Evolutionary conservation across 92 coral and sea anemone genomes (phyloP).

Genomic region (Porites divaricata): DNA sequence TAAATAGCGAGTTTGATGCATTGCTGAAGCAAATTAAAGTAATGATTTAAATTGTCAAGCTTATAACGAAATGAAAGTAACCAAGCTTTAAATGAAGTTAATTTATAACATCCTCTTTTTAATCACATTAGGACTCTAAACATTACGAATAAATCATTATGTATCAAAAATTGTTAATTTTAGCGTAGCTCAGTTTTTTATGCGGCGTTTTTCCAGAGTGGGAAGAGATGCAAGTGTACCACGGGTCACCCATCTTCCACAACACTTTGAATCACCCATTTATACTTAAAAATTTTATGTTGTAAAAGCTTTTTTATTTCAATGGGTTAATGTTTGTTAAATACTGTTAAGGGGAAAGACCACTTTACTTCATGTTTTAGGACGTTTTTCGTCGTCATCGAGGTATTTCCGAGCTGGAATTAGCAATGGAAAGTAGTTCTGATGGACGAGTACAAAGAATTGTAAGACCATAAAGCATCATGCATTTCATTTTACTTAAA

Average conservation of each 20-base stretch:
- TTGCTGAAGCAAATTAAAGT: too few relatives aligned
- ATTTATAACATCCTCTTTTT: too few relatives aligned
- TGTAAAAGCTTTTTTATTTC: background rate
- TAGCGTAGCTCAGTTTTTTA: too few relatives aligned
- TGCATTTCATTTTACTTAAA: background rate
- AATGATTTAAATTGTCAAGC: too few relatives aligned
- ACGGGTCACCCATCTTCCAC: background rate
- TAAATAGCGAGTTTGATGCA: too few relatives aligned
- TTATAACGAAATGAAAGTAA: too few relatives aligned
- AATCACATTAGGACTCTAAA: too few relatives aligned
- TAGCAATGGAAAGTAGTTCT: slow-evolving; percentile 46
- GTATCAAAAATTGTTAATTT: too few relatives aligned
- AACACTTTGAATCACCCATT: background rate
- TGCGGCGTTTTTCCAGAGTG: too few relatives aligned
- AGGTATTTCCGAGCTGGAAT: slow-evolving; percentile 50
- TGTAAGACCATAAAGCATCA: slow-evolving; percentile 26
- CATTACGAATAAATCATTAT: too few relatives aligned
- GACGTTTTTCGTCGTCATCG: slow-evolving; percentile 52
- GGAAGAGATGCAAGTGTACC: background rate
- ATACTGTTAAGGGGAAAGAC: slow-evolving; percentile 15
- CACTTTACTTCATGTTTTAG: slow-evolving; percentile 39
- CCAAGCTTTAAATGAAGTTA: too few relatives aligned
- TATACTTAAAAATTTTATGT: background rate
- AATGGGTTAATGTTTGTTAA: slow-evolving; percentile 4
- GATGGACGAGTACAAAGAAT: slow-evolving; percentile 49